phyloP scores from a whole-genome alignment of 2,888 invertebrate genomes.

The Teinopalpus imperialis region DNA sequence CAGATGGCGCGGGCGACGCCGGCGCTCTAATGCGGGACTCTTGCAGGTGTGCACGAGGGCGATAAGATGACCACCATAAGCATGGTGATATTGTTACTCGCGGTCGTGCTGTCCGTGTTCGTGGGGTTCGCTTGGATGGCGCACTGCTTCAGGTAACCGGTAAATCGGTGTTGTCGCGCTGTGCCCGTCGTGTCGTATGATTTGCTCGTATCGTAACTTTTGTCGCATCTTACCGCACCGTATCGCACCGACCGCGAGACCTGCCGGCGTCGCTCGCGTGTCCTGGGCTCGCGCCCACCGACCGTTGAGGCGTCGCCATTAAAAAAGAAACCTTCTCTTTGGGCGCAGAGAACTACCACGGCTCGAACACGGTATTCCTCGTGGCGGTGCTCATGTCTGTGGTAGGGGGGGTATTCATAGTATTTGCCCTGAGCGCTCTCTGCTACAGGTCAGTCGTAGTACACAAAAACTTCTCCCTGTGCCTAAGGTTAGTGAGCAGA shows the following conservation, averaged over 20 bases:
- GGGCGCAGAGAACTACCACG: slow-evolving; percentile 96
- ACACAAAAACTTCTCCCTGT: slow-evolving; percentile 99
- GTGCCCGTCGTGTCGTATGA: slow-evolving; percentile 55
- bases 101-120: slow-evolving; percentile 96
- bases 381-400: slow-evolving; percentile 99
- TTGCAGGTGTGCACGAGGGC: slow-evolving; percentile 88
- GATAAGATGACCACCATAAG: slow-evolving; percentile 93
- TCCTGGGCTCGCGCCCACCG: slow-evolving; percentile 39
- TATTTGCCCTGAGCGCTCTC: slow-evolving; percentile 99
- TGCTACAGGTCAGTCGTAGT: slow-evolving; percentile 99
- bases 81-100: slow-evolving; percentile 96
- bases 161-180: slow-evolving; percentile 78
- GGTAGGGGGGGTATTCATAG: slow-evolving; percentile 99
- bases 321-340: slow-evolving; percentile 72
- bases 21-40: slow-evolving; percentile 78
- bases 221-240: slow-evolving; percentile 55
- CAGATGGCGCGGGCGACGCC: slow-evolving; percentile 66
- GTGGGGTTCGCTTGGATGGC: slow-evolving; percentile 97
- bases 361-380: slow-evolving; percentile 98
- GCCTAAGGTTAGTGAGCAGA: slow-evolving; percentile 99
- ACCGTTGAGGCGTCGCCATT: slow-evolving; percentile 45
- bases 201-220: slow-evolving; percentile 46
- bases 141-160: slow-evolving; percentile 94
- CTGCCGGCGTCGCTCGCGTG: slow-evolving; percentile 46
- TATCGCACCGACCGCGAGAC: slow-evolving; percentile 51